Evolutionary conservation across 2,888 invertebrate genomes (phyloP).

Genomic region (Eupithecia subumbrata): DNA sequence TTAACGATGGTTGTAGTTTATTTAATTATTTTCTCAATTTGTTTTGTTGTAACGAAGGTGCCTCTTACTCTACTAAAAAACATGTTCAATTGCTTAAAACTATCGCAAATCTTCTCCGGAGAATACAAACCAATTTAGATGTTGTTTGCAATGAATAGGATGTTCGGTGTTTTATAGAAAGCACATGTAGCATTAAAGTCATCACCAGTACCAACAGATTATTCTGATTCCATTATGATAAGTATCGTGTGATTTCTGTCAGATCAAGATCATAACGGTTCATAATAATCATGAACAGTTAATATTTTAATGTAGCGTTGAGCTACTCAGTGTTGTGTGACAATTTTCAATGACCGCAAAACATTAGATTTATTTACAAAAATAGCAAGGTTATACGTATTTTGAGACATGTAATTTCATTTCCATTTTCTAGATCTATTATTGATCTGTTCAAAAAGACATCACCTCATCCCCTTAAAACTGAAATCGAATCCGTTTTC

Average conservation of each 20-base stretch:
- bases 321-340: not conserved
- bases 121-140: not conserved
- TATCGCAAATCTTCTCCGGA: not conserved
- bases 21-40: constrained; percentile 11
- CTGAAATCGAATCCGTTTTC: not conserved
- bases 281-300: not conserved
- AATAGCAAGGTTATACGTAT: not conserved
- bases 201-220: not conserved
- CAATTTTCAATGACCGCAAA: not conserved
- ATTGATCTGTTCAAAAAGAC: not conserved
- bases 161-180: not conserved
- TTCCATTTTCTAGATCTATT: not conserved
- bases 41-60: not conserved
- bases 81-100: not conserved
- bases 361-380: not conserved
- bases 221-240: not conserved
- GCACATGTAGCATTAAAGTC: not conserved
- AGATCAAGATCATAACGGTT: not conserved
- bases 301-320: not conserved
- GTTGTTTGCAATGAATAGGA: not conserved
- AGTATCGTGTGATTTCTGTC: not conserved
- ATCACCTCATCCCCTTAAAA: not conserved
- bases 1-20: constrained; percentile 16
- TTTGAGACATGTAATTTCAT: not conserved
- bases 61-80: not conserved